A percentile compares a stretch with the other conserved stretches of the same genome.
Conservation (phyloP, 2,888 invertebrate genomes). For the Petrolisthes cinctipes region DNA sequence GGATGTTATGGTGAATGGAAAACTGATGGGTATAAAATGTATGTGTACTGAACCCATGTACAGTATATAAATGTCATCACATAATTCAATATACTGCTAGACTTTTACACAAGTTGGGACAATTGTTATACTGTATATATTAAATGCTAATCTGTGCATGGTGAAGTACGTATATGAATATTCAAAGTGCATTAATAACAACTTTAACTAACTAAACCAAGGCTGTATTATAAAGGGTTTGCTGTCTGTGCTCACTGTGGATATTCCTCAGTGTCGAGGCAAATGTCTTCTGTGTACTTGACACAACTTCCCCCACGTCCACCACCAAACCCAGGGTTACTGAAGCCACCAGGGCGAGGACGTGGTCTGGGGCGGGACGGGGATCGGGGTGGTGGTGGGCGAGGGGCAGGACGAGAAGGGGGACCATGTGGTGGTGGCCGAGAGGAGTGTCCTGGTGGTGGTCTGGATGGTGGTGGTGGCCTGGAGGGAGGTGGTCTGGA, state of each 20-base stretch:
- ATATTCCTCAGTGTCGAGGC: constrained; percentile 62
- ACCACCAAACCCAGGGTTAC: background rate
- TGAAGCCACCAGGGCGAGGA: constrained; percentile 13
- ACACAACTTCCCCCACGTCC: constrained; percentile 36
- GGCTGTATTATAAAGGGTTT: too few relatives aligned
- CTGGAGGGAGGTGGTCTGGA: constrained; percentile 22
- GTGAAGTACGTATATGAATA: too few relatives aligned
- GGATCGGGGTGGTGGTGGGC: constrained; percentile 7
- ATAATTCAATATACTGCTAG: too few relatives aligned
- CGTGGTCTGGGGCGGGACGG: constrained; percentile 6
- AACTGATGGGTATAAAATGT: too few relatives aligned
- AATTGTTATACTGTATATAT: too few relatives aligned
- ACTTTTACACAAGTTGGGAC: too few relatives aligned
- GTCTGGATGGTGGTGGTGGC: constrained; percentile 28
- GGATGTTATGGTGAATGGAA: too few relatives aligned
- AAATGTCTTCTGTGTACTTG: constrained; percentile 63
- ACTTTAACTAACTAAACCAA: too few relatives aligned
- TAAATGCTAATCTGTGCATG: too few relatives aligned
- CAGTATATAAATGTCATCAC: too few relatives aligned
- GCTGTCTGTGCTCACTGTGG: constrained; percentile 56
- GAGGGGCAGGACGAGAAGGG: constrained; percentile 26
- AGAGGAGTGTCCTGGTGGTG: background rate
- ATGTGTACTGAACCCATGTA: too few relatives aligned
- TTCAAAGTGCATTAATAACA: too few relatives aligned
- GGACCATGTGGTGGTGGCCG: constrained; percentile 19